Conservation (phyloP, 1,140 invertebrate species). For the Dicyema japonicum region DNA sequence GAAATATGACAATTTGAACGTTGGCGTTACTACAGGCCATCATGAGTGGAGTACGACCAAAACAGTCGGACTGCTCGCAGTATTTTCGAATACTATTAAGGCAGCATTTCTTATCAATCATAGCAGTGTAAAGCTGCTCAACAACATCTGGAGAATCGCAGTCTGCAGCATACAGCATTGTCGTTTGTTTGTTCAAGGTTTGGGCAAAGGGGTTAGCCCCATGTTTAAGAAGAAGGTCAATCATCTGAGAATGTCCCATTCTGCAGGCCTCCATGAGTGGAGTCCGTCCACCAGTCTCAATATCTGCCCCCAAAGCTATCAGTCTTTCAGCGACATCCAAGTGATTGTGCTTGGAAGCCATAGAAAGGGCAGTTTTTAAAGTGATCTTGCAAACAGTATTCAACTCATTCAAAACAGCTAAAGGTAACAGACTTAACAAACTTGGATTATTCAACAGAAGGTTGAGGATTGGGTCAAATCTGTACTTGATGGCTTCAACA, state of each 20-base stretch:
- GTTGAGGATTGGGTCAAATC: too few relatives aligned
- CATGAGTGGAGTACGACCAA: constrained; percentile 56
- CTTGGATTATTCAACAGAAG: neutral
- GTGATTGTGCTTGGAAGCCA: constrained; percentile 23
- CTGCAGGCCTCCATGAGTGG: constrained; percentile 24
- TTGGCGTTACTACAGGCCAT: constrained; percentile 81
- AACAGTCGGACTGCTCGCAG: neutral
- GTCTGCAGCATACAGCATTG: constrained; percentile 31
- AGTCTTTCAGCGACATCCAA: constrained; percentile 18
- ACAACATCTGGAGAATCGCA: constrained; percentile 35
- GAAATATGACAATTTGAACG: constrained; percentile 58
- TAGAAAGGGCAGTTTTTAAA: constrained; percentile 19
- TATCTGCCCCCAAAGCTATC: neutral
- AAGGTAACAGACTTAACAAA: constrained; percentile 4
- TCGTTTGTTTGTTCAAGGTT: constrained; percentile 21
- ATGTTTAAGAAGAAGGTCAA: constrained; percentile 15
- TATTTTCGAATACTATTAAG: neutral
- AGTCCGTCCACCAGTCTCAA: constrained; percentile 19
- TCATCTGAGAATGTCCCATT: constrained; percentile 20
- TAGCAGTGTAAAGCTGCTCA: neutral
- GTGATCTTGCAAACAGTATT: too few relatives aligned
- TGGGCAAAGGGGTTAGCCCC: constrained; percentile 18
- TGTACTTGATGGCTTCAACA: too few relatives aligned
- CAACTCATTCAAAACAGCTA: constrained; percentile 65
- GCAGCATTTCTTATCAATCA: neutral